Evolutionary conservation across 1,140 invertebrate genomes (phyloP), one percentile per base, ranked within the genome.

Genomic region (Zaprionus tsacasi): DNA sequence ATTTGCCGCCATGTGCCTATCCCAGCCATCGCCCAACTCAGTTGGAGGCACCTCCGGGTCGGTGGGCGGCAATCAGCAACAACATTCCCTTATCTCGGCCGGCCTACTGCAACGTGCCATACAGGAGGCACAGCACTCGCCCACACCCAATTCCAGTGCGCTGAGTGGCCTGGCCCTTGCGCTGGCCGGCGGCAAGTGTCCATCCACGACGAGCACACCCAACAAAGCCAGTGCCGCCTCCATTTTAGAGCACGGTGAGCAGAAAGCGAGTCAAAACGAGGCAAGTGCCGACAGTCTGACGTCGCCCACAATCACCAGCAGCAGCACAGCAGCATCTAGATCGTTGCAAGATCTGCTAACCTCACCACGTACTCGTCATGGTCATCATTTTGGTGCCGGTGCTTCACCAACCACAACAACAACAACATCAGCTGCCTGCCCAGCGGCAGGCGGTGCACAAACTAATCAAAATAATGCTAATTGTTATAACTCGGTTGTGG

Each of bases 241-340:
- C 85, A 92, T 92, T 73, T 88, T 92, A 91, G 91, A 92, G 91
- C 91, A 92, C 80, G 91, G 91, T 92, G 91, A 92, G 87, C 87
- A 92, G 91, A 92, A 92, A 89, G 91, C 91, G 91, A 92, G 83
- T 91, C 91, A 91, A 91, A 91, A 92, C 59, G 91, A 92, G 91
- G 91, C 91, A 92, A 92, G 91, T 92, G 87, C 91, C 86, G 82
- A 91, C 81, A 91, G 81, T 91, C 82, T 90, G 87, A 90, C 86
- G 86, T 90, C 87, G 86, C 86, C 81, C 70, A 90, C 78, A 80
- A 88, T 78, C 79, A 85, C 48, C 67, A 71, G 52, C 60, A 71
- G 40, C 15, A 89, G 59, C 55, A 66, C 67, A 8, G 55, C 72
- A 21, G 21, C 21, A 21, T 21, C 21, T 40, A 79, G 83, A 73